Base-by-base conservation (phyloP, 2,797 vertebrate species). In the Crocidura indochinensis region DNA sequence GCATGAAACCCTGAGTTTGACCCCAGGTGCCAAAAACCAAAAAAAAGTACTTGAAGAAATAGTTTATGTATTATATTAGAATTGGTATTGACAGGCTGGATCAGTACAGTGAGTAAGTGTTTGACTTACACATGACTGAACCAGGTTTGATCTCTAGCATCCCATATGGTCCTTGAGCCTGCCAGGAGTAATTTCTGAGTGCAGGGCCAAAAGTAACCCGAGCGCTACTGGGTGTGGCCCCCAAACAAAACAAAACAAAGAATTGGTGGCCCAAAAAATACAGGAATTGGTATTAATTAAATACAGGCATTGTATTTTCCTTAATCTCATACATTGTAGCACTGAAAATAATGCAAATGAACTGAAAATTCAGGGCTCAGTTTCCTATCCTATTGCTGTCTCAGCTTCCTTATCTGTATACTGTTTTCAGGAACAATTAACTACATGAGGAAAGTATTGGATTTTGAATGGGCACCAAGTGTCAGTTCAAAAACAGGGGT, bases 291-390 rank as follows among this genome's bases (percentile, higher is more conserved):
- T 69, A 87, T 27, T 67, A 78, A 85, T 65, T 26, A 82, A 27
- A 62, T 51, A 47, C 3, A 22, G 2, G 1, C 22, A 22, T 85
- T 83, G 24, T 64, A 6, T 22, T 78, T 84, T n/a, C 60, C 87
- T 24, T 81, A 11, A 19, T 49, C n/a, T 84, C 27, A 29, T 27
- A 38, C 11, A 53, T 2, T 49, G 2, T 69, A 84, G 20, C 72
- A 89, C 72, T 84, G 14, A 78, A 82, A 51, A 79, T 71, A 85
- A 17, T 87, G 64, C 79, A 93, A 82, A 49, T 7, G 14, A 95
- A 44, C 69, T 38, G 12, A 51, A 83, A 88, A 71, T 2, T 38
- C 38, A 38, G 38, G 38, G 38, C 38, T 38, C 38, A 38, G 38
- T 2, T 38, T 38, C 38, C 38, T 38, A 38, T 38, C 2, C 64